Evolutionary conservation across 2,888 invertebrate genomes (phyloP).

Genomic region (Dolichomitus sp.): DNA sequence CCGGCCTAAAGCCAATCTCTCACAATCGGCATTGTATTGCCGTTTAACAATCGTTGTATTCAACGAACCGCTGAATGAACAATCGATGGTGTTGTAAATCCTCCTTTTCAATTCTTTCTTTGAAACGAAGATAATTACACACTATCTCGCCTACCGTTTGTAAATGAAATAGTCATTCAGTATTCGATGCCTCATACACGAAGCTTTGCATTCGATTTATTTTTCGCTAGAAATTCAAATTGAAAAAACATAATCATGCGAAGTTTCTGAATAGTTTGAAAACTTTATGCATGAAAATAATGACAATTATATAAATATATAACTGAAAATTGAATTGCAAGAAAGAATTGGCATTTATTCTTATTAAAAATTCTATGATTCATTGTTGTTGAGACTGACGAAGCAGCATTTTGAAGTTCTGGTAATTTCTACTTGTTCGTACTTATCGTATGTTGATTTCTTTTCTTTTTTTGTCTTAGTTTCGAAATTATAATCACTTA

Average conservation of each 20-base stretch:
- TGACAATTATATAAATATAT: too few species aligned
- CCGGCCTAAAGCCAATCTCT: background rate
- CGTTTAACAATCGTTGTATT: conserved; percentile 53
- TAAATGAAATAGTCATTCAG: background rate
- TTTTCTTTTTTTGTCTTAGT: background rate
- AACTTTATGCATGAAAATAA: too few species aligned
- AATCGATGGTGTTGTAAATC: conserved; percentile 32
- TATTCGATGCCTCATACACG: background rate
- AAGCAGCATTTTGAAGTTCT: background rate
- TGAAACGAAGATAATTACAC: background rate
- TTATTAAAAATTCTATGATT: background rate
- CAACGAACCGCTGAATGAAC: conserved; percentile 51
- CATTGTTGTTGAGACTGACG: background rate
- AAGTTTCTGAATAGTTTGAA: too few species aligned
- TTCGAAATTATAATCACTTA: background rate
- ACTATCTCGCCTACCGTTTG: background rate
- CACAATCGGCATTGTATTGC: conserved; percentile 51
- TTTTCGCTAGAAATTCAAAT: background rate
- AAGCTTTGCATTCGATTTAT: background rate
- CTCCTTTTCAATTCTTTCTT: conserved; percentile 1
- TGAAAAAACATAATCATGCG: background rate
- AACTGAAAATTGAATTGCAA: too few species aligned
- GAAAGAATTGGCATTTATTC: too few species aligned
- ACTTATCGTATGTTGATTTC: background rate
- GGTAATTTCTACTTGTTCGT: background rate